Percentiles rank a stretch among this genome's conserved stretches.
These are phyloP conservation scores for Netelia inedita DNA, from an alignment of 2,888 invertebrate genomes.

Conservation along the genomic window DNA sequence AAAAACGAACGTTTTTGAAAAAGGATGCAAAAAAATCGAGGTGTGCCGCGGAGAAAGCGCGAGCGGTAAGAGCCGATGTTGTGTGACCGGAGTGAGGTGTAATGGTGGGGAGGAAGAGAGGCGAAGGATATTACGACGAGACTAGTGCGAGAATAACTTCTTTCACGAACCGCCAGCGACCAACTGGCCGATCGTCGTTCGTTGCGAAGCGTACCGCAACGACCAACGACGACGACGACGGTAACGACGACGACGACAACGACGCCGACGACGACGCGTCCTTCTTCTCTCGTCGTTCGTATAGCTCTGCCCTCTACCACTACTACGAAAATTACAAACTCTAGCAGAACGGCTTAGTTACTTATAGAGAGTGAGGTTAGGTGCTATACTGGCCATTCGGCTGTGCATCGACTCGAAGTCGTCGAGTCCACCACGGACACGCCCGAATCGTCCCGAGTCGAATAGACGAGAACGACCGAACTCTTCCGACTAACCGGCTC, in stretches of 20 bases:
- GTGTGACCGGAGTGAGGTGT: neutral
- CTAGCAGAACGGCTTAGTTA: neutral
- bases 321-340: neutral
- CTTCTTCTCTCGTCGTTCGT: conserved; percentile 61
- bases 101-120: neutral
- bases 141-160: conserved; percentile 73
- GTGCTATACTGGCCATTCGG: conserved; percentile 60
- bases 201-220: conserved; percentile 68
- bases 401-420: conserved; percentile 68
- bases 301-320: conserved; percentile 60
- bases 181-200: conserved; percentile 83
- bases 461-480: conserved; percentile 64
- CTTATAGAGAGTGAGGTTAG: conserved; percentile 23
- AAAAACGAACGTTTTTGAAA: neutral
- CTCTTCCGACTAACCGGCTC: conserved; percentile 61
- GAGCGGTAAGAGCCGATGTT: neutral
- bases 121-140: conserved; percentile 44
- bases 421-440: conserved; percentile 59
- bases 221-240: conserved; percentile 5
- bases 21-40: neutral
- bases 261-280: conserved; percentile 24
- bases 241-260: no score
- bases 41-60: conserved; percentile 16
- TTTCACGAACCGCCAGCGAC: conserved; percentile 82
- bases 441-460: conserved; percentile 65